Base-by-base conservation (phyloP, 2,113 vertebrate species). In the Mixornis gularis region DNA sequence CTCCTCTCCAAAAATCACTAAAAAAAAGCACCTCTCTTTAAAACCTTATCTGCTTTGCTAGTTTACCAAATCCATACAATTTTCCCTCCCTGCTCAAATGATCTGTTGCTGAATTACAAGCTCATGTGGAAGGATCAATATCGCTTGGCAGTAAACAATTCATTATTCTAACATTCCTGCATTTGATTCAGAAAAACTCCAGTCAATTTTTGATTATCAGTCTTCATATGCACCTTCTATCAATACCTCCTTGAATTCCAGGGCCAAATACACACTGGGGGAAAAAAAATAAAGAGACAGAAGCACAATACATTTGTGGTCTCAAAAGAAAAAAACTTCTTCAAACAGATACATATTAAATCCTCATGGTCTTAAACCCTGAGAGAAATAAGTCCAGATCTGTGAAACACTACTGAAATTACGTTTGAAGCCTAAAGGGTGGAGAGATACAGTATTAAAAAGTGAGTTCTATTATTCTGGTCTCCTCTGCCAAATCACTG, bases 81-180 rank as follows among this genome's bases (percentile, higher is more conserved):
- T 68, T 82, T 38, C 36, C 59, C 25, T 71, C 34, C 22, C 56
- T 66, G 49, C 36, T 93, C 74, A 70, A 85, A 92, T 16, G 5
- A 74, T 85, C 38, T 71, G 52, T 40, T 91, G 36, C n/a, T 85
- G 71, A 78, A 69, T 80, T 80, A 72, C 2, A 0, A 65, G 30
- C 58, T 85, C 53, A 51, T 51, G 34, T 79, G 40, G n/a, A 93
- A 85, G 21, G 44, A 70, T 84, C 73, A 70, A 34, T 71, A 85
- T 36, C 1, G 2, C 58, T 48, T 71, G 71, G 34, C 36, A 68
- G 70, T 51, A 85, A 79, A 36, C 16, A 71, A 79, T 20, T 79
- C 34, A 46, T 90, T 79, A 92, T 55, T 30, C 40, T 55, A 79
- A 63, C 1, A 0, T 76, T 85, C 16, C 58, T 85, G n/a, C 18